phyloP scores from a whole-genome alignment of 2,113 vertebrate genomes.

The Rallus limicola region DNA sequence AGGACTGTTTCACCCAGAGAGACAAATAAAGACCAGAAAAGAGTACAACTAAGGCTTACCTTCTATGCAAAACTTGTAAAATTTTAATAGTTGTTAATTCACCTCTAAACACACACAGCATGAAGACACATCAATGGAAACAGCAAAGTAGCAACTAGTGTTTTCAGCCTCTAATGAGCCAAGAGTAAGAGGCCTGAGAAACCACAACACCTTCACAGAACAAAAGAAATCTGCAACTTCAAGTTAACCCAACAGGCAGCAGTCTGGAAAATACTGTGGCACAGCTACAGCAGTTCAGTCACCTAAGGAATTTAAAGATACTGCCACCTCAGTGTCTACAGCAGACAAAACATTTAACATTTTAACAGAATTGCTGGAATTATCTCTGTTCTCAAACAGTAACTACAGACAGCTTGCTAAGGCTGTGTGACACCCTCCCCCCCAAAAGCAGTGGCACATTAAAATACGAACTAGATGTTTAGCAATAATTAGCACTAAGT shows the following conservation, averaged over 20 bases:
- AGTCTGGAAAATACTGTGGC: background rate
- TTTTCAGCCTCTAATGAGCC: background rate
- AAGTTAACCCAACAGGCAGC: background rate
- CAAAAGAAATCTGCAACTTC: background rate
- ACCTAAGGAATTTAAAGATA: background rate
- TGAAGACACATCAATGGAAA: background rate
- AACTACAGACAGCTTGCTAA: background rate
- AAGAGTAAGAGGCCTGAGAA: background rate
- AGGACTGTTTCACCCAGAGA: background rate
- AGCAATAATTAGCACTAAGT: background rate
- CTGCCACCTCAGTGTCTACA: background rate
- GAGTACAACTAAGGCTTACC: background rate
- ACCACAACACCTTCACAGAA: background rate
- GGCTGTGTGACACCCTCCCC: background rate
- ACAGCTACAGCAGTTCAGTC: background rate
- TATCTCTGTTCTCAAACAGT: background rate
- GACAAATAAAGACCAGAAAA: background rate
- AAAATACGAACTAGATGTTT: background rate
- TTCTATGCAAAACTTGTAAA: conserved; percentile 8
- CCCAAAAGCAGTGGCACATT: background rate
- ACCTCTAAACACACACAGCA: background rate
- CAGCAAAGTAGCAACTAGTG: background rate
- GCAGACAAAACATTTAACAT: background rate
- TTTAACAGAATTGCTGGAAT: background rate
- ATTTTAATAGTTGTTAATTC: conserved; percentile 12